Conservation (phyloP, 2,888 invertebrate species). For the Drosophila quinaria region DNA sequence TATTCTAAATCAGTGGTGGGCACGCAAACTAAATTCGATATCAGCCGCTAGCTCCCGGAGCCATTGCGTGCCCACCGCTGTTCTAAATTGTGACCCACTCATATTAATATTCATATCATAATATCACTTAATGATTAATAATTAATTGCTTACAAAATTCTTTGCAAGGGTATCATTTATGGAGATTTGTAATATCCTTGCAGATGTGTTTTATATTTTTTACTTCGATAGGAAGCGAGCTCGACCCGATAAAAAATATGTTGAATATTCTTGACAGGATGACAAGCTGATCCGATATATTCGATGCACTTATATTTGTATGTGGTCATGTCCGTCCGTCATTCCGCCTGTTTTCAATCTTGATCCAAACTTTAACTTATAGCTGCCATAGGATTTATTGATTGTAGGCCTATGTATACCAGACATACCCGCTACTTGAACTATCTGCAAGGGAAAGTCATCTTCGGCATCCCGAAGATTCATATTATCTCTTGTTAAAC, state of each 20-base stretch:
- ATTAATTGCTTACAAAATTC: neutral
- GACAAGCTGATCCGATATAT: neutral
- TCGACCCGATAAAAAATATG: neutral
- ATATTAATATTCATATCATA: conserved; percentile 1
- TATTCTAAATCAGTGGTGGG: no score
- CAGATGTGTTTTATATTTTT: neutral
- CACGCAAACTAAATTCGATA: no score
- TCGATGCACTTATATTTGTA: no score
- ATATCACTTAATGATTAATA: neutral
- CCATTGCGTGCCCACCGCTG: no score
- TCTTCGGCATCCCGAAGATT: conserved; percentile 4
- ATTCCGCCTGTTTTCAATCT: neutral
- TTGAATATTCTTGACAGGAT: neutral
- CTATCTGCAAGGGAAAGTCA: neutral
- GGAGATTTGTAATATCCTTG: neutral
- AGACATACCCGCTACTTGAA: neutral
- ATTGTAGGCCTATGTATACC: neutral
- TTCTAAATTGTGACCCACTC: neutral
- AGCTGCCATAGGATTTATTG: conserved; percentile 1
- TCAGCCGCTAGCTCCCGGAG: no score
- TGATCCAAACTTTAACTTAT: neutral
- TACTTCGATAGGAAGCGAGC: neutral
- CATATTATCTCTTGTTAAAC: neutral
- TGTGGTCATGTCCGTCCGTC: neutral
- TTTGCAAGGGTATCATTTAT: neutral